These are phyloP conservation scores for Tetramorium bicarinatum DNA, from an alignment of 2,888 invertebrate genomes.

Conservation along the genomic window DNA sequence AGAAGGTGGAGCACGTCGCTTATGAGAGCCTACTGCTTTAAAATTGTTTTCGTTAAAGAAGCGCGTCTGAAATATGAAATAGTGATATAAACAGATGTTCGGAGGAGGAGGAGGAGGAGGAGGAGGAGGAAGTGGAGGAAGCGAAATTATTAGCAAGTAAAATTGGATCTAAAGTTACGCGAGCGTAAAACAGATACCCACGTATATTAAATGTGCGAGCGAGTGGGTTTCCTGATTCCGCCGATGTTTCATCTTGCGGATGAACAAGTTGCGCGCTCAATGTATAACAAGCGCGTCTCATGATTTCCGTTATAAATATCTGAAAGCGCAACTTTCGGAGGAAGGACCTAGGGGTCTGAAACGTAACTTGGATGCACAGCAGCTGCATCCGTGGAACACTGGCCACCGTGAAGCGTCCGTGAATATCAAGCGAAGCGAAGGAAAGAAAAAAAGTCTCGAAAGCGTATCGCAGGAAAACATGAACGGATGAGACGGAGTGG, in stretches of 20 bases:
- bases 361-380: constrained; percentile 22
- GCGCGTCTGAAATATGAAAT: neutral
- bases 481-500: constrained; percentile 44
- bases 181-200: constrained; percentile 36
- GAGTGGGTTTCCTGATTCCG: constrained; percentile 17
- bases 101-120: no score
- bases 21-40: neutral
- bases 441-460: constrained; percentile 20
- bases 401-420: constrained; percentile 9
- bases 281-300: constrained; percentile 14
- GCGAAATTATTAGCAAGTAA: constrained; percentile 31
- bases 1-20: neutral
- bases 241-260: constrained; percentile 29
- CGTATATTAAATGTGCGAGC: constrained; percentile 35
- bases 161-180: constrained; percentile 42
- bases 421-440: constrained; percentile 30
- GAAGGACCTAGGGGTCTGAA: constrained; percentile 40
- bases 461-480: constrained; percentile 43
- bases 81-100: constrained; percentile 4
- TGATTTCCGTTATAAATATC: constrained; percentile 44
- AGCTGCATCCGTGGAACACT: constrained; percentile 39
- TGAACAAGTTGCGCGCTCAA: constrained; percentile 35
- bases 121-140: no score
- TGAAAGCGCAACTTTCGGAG: constrained; percentile 33
- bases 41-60: neutral